Conservation (phyloP, 2,113 vertebrate genomes). For the Calypte anna region DNA sequence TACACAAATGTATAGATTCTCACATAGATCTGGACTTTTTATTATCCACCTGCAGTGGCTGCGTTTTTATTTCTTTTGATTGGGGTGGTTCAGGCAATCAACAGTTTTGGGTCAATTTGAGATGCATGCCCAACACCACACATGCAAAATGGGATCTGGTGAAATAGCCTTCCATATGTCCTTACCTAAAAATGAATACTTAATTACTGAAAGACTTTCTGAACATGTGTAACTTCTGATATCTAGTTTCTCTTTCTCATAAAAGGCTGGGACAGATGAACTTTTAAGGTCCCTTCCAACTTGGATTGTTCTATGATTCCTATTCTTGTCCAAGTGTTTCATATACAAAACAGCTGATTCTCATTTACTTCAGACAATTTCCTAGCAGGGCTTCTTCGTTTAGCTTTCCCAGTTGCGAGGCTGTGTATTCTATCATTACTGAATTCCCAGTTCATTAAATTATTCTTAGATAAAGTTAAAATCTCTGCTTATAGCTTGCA, state of each 20-base stretch:
- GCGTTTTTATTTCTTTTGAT: neutral
- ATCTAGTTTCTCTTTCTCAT: neutral
- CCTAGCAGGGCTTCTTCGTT: neutral
- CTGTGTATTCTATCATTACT: neutral
- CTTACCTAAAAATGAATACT: neutral
- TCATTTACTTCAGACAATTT: neutral
- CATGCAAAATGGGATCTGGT: neutral
- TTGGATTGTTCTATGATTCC: neutral
- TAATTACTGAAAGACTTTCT: neutral
- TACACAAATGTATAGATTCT: conserved; percentile 18
- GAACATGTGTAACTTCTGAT: neutral
- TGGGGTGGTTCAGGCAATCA: neutral
- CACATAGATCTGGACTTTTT: conserved; percentile 45
- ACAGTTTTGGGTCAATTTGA: neutral
- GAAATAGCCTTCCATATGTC: neutral
- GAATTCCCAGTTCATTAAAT: neutral
- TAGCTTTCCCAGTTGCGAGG: neutral
- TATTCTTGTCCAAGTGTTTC: neutral
- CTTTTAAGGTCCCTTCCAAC: neutral
- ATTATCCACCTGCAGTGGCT: conserved; percentile 34
- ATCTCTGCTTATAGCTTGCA: neutral
- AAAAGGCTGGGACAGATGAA: neutral
- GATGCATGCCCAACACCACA: neutral
- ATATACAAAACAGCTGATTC: neutral
- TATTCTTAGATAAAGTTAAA: neutral